Evolutionary conservation across 2,888 invertebrate species (phyloP), one percentile per base, ranked within the genome.

Genomic region (Hypomecis punctinalis): DNA sequence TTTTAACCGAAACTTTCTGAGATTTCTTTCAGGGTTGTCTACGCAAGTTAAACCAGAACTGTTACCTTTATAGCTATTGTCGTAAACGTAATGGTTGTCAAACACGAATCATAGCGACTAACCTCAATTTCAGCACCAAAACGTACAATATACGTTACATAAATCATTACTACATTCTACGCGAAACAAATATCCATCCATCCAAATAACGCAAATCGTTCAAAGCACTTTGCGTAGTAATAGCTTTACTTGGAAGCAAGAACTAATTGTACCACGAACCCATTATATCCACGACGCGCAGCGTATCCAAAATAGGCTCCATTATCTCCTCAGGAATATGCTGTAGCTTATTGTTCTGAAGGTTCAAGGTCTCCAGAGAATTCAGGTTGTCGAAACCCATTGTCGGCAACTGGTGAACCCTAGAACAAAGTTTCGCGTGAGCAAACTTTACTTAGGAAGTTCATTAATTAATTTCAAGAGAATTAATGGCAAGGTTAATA

Each of bases 331-430:
- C 97, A 0, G 97, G 95, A 73, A 98, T 96, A 73, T 96, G 96
- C 72, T 94, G 94, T 71, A 98, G 89, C 84, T 97, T 97, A 89
- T 98, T 98, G 85, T 98, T 98, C 85, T 98, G 97, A 63, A 98
- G 93, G 84, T 96, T 97, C 52, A 98, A 86, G 8, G 97, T 97
- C 93, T 98, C 98, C 89, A 98, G 89, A 1, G 98, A 98, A 88
- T 98, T 97, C 67, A 98, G 93, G 84, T 97, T 97, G 81, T 97
- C 97, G 82, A 98, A 98, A 47, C 97, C 96, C 94, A 97, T 94
- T 35, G 96, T 95, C 6, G 97, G 97, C 72, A 98, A 87, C 55
- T 94, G 94, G 85, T 96, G 96, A 71, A 98, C 96, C 93, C 98
- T 98, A 90, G 37, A 67, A 63, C 60, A 56, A 63, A 64, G 63